Percentiles rank a stretch among this genome's conserved stretches.
Evolutionary conservation across 2,888 invertebrate species (phyloP).

Genomic region (Eubasilissa splendida): DNA sequence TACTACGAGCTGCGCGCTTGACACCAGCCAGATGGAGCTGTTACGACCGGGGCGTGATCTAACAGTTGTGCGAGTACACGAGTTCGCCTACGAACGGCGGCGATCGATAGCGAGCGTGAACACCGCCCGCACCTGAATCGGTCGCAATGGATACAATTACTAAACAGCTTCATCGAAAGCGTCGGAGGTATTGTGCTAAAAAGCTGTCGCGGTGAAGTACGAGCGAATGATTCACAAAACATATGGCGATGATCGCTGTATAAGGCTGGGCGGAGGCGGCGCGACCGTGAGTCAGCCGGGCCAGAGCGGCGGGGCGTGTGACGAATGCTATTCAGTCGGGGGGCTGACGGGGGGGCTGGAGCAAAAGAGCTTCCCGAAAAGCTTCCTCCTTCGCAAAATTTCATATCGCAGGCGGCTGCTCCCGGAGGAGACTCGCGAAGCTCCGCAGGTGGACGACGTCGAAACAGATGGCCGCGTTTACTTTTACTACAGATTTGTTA

Average conservation of each 20-base stretch:
- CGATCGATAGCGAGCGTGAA: not conserved
- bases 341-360: no score
- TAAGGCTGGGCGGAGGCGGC: conserved; percentile 25
- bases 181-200: not conserved
- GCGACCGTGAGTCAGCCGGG: conserved; percentile 8
- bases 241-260: conserved; percentile 30
- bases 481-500: not conserved
- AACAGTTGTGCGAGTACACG: conserved; percentile 31
- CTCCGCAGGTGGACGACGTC: not conserved
- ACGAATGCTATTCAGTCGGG: no score
- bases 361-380: no score
- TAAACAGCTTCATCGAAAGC: not conserved
- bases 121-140: no score
- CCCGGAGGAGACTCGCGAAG: not conserved
- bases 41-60: conserved; percentile 24
- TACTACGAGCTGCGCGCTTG: not conserved
- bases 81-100: conserved; percentile 21
- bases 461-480: not conserved
- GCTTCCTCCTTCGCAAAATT: no score
- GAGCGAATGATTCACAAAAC: conserved; percentile 36
- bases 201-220: not conserved
- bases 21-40: conserved; percentile 2
- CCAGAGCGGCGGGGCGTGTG: not conserved
- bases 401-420: not conserved
- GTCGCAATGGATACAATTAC: no score